Conservation (phyloP, 2,888 invertebrate species). For the Alitta virens region DNA sequence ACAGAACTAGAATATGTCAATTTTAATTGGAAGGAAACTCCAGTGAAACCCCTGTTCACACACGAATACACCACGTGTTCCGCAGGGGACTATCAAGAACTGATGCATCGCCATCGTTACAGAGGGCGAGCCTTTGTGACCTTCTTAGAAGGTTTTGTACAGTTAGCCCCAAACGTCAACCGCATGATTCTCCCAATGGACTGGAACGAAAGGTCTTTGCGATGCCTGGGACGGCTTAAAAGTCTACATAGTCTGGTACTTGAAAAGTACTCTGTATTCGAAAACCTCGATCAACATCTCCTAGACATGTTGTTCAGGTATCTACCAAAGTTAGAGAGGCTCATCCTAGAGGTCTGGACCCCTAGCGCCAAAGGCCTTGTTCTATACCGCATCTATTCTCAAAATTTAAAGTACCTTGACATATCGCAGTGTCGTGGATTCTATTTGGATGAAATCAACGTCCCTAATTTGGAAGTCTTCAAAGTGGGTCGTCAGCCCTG, state of each 20-base stretch:
- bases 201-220: slow-evolving; percentile 48
- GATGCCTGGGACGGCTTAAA: slow-evolving; percentile 41
- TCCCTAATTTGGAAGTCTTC: slow-evolving; percentile 43
- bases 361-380: slow-evolving; percentile 45
- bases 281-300: slow-evolving; percentile 39
- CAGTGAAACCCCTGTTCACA: slow-evolving; percentile 47
- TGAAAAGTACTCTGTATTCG: slow-evolving; percentile 49
- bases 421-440: slow-evolving; percentile 53
- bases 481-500: slow-evolving; percentile 45
- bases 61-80: slow-evolving; percentile 34
- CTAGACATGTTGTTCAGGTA: slow-evolving; percentile 38
- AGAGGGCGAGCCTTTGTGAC: slow-evolving; percentile 46
- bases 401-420: slow-evolving; percentile 47
- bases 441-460: slow-evolving; percentile 39
- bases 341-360: slow-evolving; percentile 53
- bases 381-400: slow-evolving; percentile 39
- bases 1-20: slow-evolving; percentile 41
- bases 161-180: slow-evolving; percentile 40
- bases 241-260: slow-evolving; percentile 43
- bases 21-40: slow-evolving; percentile 54
- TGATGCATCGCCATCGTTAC: slow-evolving; percentile 41
- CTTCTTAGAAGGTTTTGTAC: slow-evolving; percentile 48
- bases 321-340: slow-evolving; percentile 36
- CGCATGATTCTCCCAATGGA: slow-evolving; percentile 52
- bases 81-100: slow-evolving; percentile 37